Conservation (phyloP, 2,113 vertebrate genomes). For the Chaenogobius annularis region DNA sequence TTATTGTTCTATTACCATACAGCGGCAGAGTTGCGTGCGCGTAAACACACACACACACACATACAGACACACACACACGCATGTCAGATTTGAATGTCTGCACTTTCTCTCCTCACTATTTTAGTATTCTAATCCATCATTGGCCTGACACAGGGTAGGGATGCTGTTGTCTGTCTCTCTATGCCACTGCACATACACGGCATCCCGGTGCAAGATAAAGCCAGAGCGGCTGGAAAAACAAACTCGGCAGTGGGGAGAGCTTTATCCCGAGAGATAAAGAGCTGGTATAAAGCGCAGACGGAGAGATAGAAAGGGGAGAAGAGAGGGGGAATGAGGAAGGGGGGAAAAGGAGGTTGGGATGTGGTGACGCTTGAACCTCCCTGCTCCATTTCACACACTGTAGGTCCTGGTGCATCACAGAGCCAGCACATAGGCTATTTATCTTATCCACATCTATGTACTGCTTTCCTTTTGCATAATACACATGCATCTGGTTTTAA, state of each 20-base stretch:
- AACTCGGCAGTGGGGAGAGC: constrained; percentile 54
- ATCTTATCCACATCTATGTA: background rate
- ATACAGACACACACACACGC: background rate
- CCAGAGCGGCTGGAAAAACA: constrained; percentile 53
- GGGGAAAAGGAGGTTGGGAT: background rate
- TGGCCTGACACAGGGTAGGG: constrained; percentile 61
- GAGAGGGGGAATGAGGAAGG: background rate
- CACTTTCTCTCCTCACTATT: constrained; percentile 60
- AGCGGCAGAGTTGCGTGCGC: background rate
- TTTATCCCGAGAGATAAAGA: constrained; percentile 61
- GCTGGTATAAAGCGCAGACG: constrained; percentile 25
- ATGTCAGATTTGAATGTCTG: constrained; percentile 49
- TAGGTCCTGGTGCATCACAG: constrained; percentile 41
- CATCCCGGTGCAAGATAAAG: constrained; percentile 62
- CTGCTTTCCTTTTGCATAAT: constrained; percentile 14
- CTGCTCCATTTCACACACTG: constrained; percentile 65
- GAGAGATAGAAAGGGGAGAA: constrained; percentile 30
- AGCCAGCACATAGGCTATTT: constrained; percentile 9
- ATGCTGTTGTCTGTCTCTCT: constrained; percentile 49
- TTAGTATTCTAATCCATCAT: constrained; percentile 72
- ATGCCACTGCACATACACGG: constrained; percentile 38
- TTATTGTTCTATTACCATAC: constrained; percentile 61
- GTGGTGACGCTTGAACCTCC: constrained; percentile 46
- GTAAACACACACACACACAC: background rate
- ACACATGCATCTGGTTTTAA: constrained; percentile 17